A percentile compares a stretch with the other conserved stretches of the same genome.
Evolutionary conservation across 2,113 vertebrate genomes (phyloP).

Genomic region (Emydocephalus ijimae): DNA sequence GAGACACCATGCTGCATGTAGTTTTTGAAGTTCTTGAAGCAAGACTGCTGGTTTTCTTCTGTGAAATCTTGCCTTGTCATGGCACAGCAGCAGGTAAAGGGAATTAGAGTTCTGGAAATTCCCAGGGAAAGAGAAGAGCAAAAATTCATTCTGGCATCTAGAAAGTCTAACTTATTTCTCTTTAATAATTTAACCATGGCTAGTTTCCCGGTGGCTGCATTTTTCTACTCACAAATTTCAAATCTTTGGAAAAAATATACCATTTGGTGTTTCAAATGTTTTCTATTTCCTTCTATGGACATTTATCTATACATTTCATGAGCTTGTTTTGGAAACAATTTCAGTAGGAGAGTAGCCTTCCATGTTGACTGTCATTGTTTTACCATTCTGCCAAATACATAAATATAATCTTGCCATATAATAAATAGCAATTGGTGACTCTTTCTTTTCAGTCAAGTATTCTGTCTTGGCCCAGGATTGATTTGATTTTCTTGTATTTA

Average conservation of each 20-base stretch:
- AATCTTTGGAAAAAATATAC: slow-evolving; percentile 54
- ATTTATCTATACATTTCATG: slow-evolving; percentile 5
- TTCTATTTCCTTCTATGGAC: slow-evolving; percentile 16
- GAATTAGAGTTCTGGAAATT: slow-evolving; percentile 61
- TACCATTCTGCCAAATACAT: background rate
- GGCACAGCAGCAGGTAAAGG: slow-evolving; percentile 23
- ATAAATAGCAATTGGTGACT: background rate
- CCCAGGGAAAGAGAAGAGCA: slow-evolving; percentile 54
- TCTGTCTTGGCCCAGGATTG: background rate
- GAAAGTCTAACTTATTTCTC: slow-evolving; percentile 56
- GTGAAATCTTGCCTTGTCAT: background rate
- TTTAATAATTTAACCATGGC: slow-evolving; percentile 59
- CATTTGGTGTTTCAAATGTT: slow-evolving; percentile 32
- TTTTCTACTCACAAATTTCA: slow-evolving; percentile 53
- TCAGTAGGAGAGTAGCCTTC: background rate
- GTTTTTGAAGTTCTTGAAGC: slow-evolving; percentile 26
- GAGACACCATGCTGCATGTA: slow-evolving; percentile 11
- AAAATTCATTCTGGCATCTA: slow-evolving; percentile 55
- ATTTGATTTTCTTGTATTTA: background rate
- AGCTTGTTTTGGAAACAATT: background rate
- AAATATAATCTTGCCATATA: background rate
- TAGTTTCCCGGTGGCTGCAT: slow-evolving; percentile 44
- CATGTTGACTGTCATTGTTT: background rate
- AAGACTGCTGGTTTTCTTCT: slow-evolving; percentile 35
- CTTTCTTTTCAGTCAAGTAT: background rate